These are phyloP conservation scores for Scalopus aquaticus DNA, from an alignment of 2,113 vertebrate species.

Conservation along the genomic window DNA sequence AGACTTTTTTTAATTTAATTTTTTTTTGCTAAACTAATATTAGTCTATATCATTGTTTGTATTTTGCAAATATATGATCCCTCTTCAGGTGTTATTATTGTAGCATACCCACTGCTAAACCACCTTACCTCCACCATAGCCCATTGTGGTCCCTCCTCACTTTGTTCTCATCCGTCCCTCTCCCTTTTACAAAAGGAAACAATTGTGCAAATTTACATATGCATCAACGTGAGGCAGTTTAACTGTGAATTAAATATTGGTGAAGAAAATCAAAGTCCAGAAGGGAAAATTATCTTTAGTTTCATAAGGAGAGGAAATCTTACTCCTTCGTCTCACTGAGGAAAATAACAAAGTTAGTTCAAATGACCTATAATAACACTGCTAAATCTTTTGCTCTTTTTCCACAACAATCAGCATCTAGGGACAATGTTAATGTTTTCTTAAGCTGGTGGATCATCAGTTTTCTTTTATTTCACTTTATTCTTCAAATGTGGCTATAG, in stretches of 20 bases:
- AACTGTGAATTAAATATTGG: background rate
- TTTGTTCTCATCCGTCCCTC: too few relatives aligned
- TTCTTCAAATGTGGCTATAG: background rate
- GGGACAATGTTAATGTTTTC: slow-evolving; percentile 26
- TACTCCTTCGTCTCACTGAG: background rate
- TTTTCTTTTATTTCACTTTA: background rate
- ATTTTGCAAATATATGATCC: too few relatives aligned
- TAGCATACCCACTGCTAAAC: too few relatives aligned
- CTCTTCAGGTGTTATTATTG: too few relatives aligned
- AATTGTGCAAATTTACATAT: slow-evolving; percentile 4
- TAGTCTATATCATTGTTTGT: too few relatives aligned
- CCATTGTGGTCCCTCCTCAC: too few relatives aligned
- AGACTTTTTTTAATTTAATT: too few relatives aligned
- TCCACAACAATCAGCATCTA: background rate
- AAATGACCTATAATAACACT: background rate
- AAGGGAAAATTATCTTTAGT: slow-evolving; percentile 4
- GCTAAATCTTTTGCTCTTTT: background rate
- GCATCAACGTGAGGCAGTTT: background rate
- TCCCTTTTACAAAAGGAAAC: slow-evolving; percentile 34
- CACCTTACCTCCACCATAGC: too few relatives aligned
- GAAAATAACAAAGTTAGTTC: slow-evolving; percentile 17
- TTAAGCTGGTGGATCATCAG: background rate
- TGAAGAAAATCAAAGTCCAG: background rate
- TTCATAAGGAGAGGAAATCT: slow-evolving; percentile 41
- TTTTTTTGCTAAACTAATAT: too few relatives aligned